Base-by-base conservation (phyloP, 2,113 vertebrate species). In the Platycercus adscitus region DNA sequence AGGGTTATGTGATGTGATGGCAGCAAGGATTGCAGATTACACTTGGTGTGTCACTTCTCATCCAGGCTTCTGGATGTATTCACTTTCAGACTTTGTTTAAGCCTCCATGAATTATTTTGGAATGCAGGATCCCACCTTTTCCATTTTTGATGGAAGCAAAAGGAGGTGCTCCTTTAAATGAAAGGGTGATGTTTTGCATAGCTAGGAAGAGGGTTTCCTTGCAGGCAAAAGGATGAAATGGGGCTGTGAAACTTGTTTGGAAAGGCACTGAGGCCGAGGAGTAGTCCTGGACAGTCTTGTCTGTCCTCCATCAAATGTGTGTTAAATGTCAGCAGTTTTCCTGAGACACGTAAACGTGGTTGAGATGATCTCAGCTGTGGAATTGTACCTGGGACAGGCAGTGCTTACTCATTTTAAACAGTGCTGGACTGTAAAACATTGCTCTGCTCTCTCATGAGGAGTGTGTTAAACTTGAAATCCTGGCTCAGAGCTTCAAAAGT, bases 1-100 rank as follows among this genome's bases (percentile, higher is more conserved):
- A 66, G 93, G 91, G 89, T 97, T 93, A 95, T 24, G 80, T 72
- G 77, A 50, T 81, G 92, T 26, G 61, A 13, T 89, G 73, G 44
- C 73, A 92, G 81, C 73, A 50, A 61, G 53, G 73, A 33, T 8
- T 1, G 76, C 66, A 69, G 69, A 58, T 84, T 60, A 35, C 69
- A 71, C 65, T 91, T 81, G 84, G 69, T n/a, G 23, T 68, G 81
- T 91, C 82, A 39, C 73, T 89, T 86, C 83, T 81, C 39, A 73
- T 94, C n/a, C 63, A 73, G 44, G 69, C 39, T 81, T 68, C 39
- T 68, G 61, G 55, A 29, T 41, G 26, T 66, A 52, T 94, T 90
- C 81, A 64, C 39, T 96, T 77, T 8, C 35, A 19, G 70, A 9
- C 78, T 89, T 89, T 87, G 37, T 44, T 78, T 82, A 71, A 76